Percentiles rank a stretch among this genome's conserved stretches.
Conservation (phyloP, 2,888 invertebrate genomes). For the Carpatolechia fugitivella region DNA sequence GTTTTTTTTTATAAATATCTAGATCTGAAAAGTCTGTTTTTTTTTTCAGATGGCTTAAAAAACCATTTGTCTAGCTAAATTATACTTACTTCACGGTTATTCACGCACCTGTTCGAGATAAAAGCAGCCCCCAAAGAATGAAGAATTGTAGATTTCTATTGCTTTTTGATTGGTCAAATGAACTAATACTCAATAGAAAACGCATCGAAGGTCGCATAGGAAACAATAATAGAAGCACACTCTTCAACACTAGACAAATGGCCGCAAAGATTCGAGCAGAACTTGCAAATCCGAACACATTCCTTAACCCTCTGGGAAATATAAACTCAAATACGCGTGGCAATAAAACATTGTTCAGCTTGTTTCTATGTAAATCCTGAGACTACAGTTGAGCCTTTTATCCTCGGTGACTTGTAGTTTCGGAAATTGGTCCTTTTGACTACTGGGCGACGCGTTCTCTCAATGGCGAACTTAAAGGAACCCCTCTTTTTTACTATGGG, state of each 20-base stretch:
- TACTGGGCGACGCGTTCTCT: neutral
- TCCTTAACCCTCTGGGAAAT: constrained; percentile 61
- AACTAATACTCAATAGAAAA: too few relatives aligned
- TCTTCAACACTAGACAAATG: constrained; percentile 6
- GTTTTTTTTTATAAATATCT: too few relatives aligned
- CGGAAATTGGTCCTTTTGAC: constrained; percentile 12
- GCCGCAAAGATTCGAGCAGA: constrained; percentile 33
- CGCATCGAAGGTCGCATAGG: too few relatives aligned
- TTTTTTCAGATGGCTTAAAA: too few relatives aligned
- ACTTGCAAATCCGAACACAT: constrained; percentile 53
- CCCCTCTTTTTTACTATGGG: too few relatives aligned
- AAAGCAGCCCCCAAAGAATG: too few relatives aligned
- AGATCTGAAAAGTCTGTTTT: too few relatives aligned
- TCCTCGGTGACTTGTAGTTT: constrained; percentile 43
- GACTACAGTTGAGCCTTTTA: constrained; percentile 52
- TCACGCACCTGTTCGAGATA: too few relatives aligned
- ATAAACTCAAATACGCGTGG: constrained; percentile 54
- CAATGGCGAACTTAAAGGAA: neutral
- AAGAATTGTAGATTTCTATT: too few relatives aligned
- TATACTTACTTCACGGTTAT: too few relatives aligned
- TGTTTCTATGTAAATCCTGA: constrained; percentile 65
- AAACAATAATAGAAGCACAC: neutral
- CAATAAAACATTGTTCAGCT: constrained; percentile 67
- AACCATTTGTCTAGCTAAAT: too few relatives aligned
- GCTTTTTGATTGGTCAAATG: too few relatives aligned